Conservation (phyloP, 2,113 vertebrate species). For the Myocastor coypus region DNA sequence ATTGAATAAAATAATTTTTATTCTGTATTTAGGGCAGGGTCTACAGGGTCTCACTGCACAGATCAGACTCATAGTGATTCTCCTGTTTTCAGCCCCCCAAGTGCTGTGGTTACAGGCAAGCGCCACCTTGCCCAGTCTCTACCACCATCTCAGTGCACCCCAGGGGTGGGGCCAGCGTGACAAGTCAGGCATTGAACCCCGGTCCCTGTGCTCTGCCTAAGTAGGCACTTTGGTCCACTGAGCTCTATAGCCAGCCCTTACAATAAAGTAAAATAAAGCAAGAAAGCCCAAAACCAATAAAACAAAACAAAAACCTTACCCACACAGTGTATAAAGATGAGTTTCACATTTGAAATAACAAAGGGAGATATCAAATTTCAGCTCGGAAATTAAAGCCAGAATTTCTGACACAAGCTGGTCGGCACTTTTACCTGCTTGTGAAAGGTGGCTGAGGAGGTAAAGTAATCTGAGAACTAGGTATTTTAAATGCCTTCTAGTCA, state of each 20-base stretch:
- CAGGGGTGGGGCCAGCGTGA: too few species aligned
- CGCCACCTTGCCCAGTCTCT: too few species aligned
- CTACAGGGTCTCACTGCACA: too few species aligned
- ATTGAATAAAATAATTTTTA: background rate
- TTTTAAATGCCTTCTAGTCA: constrained; percentile 13
- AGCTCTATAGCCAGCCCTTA: too few species aligned
- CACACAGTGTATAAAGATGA: background rate
- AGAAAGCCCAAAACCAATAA: background rate
- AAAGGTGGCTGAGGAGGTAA: background rate
- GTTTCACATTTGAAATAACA: constrained; percentile 34
- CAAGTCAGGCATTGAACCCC: too few species aligned
- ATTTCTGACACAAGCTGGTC: background rate
- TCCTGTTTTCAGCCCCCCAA: too few species aligned
- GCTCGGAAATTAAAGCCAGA: background rate
- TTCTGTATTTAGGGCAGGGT: too few species aligned
- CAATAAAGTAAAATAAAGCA: background rate
- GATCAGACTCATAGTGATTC: too few species aligned
- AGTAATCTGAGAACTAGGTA: constrained; percentile 20
- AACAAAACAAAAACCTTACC: background rate
- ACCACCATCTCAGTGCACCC: too few species aligned
- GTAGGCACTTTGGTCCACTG: too few species aligned
- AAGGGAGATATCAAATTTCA: background rate
- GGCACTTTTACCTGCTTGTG: background rate
- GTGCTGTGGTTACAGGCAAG: too few species aligned
- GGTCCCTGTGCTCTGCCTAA: too few species aligned